phyloP scores from a whole-genome alignment of 2,888 invertebrate genomes.

The Crioceris asparagi region DNA sequence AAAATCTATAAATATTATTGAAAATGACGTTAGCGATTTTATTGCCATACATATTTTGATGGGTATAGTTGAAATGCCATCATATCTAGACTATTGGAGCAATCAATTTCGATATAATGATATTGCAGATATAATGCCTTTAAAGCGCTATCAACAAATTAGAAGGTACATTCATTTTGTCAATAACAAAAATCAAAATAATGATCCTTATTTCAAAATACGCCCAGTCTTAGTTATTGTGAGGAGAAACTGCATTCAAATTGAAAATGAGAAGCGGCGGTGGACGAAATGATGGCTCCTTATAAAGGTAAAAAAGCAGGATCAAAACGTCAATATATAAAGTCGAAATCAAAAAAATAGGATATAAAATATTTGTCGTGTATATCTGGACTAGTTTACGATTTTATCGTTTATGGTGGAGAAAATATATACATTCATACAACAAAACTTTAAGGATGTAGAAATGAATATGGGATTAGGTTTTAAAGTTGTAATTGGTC shows the following conservation, averaged over 20 bases:
- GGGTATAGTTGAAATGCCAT: constrained; percentile 11
- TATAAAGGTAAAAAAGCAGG: constrained; percentile 7
- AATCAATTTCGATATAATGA: constrained; percentile 8
- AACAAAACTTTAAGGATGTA: not conserved
- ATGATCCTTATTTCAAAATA: constrained; percentile 12
- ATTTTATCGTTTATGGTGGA: constrained; percentile 15
- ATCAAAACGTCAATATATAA: constrained; percentile 1
- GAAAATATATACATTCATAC: constrained; percentile 9
- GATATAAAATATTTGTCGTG: constrained; percentile 17
- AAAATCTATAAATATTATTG: constrained; percentile 6
- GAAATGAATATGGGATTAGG: constrained; percentile 5
- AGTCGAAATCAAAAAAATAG: constrained; percentile 16
- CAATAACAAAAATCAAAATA: constrained; percentile 11
- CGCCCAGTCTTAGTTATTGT: constrained; percentile 12
- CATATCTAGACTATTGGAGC: constrained; percentile 18
- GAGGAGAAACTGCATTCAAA: constrained; percentile 11
- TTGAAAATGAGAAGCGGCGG: constrained; percentile 10
- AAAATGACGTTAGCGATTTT: constrained; percentile 8
- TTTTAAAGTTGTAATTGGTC: constrained; percentile 2
- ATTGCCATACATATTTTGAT: constrained; percentile 10
- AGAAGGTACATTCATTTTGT: constrained; percentile 15
- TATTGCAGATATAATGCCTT: constrained; percentile 16
- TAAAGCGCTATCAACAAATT: constrained; percentile 17
- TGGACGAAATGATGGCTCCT: constrained; percentile 15
- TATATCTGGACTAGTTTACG: constrained; percentile 12